Evolutionary conservation across 1,140 invertebrate genomes (phyloP).

Genomic region (Drosophila persimilis): DNA sequence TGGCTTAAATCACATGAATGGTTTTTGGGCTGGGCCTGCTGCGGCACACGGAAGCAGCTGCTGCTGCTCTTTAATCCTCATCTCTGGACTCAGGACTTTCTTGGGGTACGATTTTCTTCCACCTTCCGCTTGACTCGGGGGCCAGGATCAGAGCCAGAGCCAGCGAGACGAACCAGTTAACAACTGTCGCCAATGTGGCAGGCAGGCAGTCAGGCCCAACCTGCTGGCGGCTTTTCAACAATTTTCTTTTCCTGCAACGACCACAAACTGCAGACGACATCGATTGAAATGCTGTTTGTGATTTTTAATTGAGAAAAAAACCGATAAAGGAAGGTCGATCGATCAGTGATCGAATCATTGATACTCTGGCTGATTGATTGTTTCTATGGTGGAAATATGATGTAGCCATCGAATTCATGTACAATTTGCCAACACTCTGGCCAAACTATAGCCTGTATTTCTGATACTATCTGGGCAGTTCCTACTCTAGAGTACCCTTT

Average conservation of each 20-base stretch:
- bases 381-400: too few species aligned
- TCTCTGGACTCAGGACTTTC: conserved; percentile 11
- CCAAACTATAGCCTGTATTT: too few species aligned
- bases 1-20: conserved; percentile 72
- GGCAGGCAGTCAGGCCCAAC: conserved; percentile 35
- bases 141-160: too few species aligned
- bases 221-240: conserved; percentile 63
- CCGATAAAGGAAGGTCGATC: conserved; percentile 4
- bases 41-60: conserved; percentile 60
- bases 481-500: too few species aligned
- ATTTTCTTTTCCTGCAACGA: conserved; percentile 67
- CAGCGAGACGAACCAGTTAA: conserved; percentile 3
- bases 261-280: conserved; percentile 33
- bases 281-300: conserved; percentile 71
- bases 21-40: conserved; percentile 32
- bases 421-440: too few species aligned
- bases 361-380: conserved; percentile 2
- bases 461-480: too few species aligned
- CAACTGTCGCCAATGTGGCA: conserved; percentile 38
- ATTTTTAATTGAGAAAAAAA: conserved; percentile 76
- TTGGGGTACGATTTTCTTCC: conserved; percentile 18
- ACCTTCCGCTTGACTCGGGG: neutral
- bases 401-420: too few species aligned
- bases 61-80: conserved; percentile 21
- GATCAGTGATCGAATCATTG: neutral